phyloP scores from a whole-genome alignment of 2,113 vertebrate species.

The Corythoichthys haematopterus region DNA sequence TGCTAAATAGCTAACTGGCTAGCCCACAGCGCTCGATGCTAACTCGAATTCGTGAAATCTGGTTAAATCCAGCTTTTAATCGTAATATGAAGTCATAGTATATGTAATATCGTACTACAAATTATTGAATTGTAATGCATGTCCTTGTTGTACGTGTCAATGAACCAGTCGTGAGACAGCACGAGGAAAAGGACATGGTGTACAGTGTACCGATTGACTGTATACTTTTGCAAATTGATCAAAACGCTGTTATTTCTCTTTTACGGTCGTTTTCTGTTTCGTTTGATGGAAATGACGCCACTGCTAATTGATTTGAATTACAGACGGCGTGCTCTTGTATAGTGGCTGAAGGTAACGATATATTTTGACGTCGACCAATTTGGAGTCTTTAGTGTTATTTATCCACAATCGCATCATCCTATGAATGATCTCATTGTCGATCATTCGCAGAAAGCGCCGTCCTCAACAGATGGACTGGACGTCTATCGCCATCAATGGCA shows the following conservation, averaged over 20 bases:
- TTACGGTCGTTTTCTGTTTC: background rate
- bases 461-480: too few species aligned
- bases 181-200: background rate
- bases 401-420: background rate
- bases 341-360: background rate
- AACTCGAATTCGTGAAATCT: background rate
- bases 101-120: background rate
- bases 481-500: too few species aligned
- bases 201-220: background rate
- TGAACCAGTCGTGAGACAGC: background rate
- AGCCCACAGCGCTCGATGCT: too few species aligned
- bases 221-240: background rate
- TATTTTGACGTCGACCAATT: background rate
- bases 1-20: slow-evolving; percentile 1
- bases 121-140: background rate
- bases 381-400: background rate
- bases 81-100: too few species aligned
- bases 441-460: too few species aligned
- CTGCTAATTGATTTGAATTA: background rate
- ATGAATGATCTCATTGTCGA: too few species aligned
- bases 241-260: background rate
- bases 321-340: background rate
- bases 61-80: too few species aligned
- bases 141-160: background rate
- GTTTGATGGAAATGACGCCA: background rate